Conservation (phyloP, 2,797 vertebrate species). For the Artibeus jamaicensis region DNA sequence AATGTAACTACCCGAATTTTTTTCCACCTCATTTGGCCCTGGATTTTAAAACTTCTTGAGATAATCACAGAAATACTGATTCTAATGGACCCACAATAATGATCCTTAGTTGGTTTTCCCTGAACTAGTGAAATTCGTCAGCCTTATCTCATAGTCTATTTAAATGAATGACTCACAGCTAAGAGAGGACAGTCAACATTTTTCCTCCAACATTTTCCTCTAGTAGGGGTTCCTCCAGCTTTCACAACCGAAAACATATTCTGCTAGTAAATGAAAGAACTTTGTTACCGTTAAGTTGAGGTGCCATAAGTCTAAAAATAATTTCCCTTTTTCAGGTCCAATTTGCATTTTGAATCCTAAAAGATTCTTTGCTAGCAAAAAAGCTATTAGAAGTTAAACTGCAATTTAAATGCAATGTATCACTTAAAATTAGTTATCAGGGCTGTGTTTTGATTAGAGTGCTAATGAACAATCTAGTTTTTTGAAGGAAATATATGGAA, state of each 20-base stretch:
- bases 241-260: constrained; percentile 12
- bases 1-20: neutral
- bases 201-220: too few relatives aligned
- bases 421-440: constrained; percentile 50
- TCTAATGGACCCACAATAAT: neutral
- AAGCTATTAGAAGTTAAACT: constrained; percentile 45
- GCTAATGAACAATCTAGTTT: constrained; percentile 15
- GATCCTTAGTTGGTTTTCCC: neutral
- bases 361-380: constrained; percentile 39
- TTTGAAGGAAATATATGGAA: neutral
- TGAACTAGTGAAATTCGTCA: constrained; percentile 30
- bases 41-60: constrained; percentile 8
- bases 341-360: constrained; percentile 68
- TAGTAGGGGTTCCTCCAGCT: constrained; percentile 37
- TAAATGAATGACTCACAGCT: constrained; percentile 27
- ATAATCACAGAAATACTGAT: constrained; percentile 37
- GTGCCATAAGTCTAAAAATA: constrained; percentile 63
- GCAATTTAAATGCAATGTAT: constrained; percentile 55
- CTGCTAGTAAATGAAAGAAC: constrained; percentile 17
- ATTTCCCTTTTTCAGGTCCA: constrained; percentile 51
- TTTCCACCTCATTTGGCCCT: constrained; percentile 31
- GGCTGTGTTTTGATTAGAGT: constrained; percentile 46
- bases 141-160: neutral
- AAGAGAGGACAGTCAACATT: constrained; percentile 9
- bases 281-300: constrained; percentile 25